Evolutionary conservation across 1,140 invertebrate species (phyloP), one percentile per base, ranked within the genome.

Genomic region (Lethrus apterus): DNA sequence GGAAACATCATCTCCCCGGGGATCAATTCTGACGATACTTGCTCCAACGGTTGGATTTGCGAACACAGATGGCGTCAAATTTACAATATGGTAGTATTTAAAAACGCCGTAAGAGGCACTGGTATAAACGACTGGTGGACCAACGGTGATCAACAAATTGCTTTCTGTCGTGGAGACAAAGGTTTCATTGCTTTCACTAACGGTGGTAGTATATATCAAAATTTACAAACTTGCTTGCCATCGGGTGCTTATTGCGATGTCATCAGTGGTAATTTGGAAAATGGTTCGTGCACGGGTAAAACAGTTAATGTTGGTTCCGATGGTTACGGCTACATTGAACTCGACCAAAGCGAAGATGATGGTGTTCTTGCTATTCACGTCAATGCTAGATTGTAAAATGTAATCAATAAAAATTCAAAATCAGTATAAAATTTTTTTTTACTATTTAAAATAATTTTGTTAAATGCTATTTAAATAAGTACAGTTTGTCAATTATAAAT

Each of bases 31-130:
- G 75, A 86, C 52, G 70, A 74, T 1, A 72, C 69, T 0, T 93
- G 89, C 55, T 75, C 70, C 1, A 80, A 81, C 56, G 87, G 86
- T 1, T 93, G 88, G 87, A 65, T 91, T 1, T 93, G 90, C 62
- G 89, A 94, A 64, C 90, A 93, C 65, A 76, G 86, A n/a, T 92
- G 87, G 87, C 66, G 78, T 7, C 78, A 84, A 60, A 87, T 92
- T 56, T 81, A 71, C 62, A 81, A 83, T 50, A 90, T 91, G 87
- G 82, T 85, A 2, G 60, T 59, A 2, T 89, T 89, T 64, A 71
- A 80, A 23, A 86, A 84, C 57, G 65, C 70, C 1, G 83, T 75
- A 2, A 65, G 67, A 29, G 70, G 68, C 11, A 73, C 74, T 3
- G 48, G 30, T 4, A 19, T 84, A 2, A 64, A 65, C 8, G 62